Base-by-base conservation (phyloP, 1,140 invertebrate species). In the Apocrypta bakeri region DNA sequence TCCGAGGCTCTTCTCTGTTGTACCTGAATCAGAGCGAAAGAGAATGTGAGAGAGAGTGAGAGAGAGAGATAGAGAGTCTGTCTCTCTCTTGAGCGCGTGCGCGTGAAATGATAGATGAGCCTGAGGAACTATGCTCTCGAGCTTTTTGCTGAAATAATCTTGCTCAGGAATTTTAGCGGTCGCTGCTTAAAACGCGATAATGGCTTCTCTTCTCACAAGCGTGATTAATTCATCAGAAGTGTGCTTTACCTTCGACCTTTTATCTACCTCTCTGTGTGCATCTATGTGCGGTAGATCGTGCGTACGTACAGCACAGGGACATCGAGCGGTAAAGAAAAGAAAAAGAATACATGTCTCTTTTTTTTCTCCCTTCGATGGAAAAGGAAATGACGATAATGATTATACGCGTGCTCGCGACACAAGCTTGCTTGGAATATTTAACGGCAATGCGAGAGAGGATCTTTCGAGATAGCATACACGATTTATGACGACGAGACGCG, bases 141-240 rank as follows among this genome's bases (percentile, higher is more conserved):
- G 73, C 79, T 85, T 85, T 85, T 85, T 85, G 63, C 79, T 71
- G 61, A 85, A 85, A 85, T 85, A 85, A 85, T 83, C 82, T 85
- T 79, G 82, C 81, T 37, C 40, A 74, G 76, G 82, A 83, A 83
- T 85, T 85, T 85, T 81, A 83, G 84, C 81, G 76, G 81, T 66
- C 76, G 64, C 73, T 71, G 84, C 79, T 85, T 83, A 83, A 85
- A 85, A 85, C 68, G 82, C 73, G 84, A 83, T 83, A 85, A 85
- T 83, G 79, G 79, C 75, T 64, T 6, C 31, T 25, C 42, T 2
- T 12, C 17, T 24, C 7, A 29, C 25, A 17, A 11, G 25, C 63
- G 27, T 66, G 63, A 66, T 66, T 66, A 66, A 66, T 66, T n/a
- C 27, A 66, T 66, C 63, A 64, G 12, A 6, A 0, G 9, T n/a